phyloP scores from a whole-genome alignment of 2,797 vertebrate genomes.

The Malurus leucopterus region DNA sequence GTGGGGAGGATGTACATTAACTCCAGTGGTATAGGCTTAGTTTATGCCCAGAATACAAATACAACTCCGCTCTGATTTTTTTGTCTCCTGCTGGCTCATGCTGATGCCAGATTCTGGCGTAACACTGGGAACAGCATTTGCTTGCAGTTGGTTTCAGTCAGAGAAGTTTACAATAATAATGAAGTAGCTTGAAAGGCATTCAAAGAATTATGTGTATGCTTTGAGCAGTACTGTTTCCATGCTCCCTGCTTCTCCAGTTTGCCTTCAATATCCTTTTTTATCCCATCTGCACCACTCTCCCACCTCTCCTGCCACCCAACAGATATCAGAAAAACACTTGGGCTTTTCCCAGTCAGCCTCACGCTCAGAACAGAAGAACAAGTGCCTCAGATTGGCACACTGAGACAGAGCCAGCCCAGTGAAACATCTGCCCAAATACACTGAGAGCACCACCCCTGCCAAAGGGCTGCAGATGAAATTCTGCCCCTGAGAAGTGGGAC shows the following conservation, averaged over 20 bases:
- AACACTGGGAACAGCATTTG: neutral
- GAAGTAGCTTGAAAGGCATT: neutral
- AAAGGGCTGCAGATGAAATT: neutral
- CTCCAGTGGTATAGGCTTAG: neutral
- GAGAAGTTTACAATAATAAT: neutral
- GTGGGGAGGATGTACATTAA: neutral
- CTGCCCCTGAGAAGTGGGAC: neutral
- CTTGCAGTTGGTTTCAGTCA: neutral
- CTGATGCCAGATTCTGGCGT: neutral
- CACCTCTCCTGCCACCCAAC: neutral
- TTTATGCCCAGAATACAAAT: constrained; percentile 32
- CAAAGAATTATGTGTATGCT: neutral
- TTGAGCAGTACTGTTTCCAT: neutral
- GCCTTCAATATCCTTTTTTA: neutral
- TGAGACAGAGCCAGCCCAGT: neutral
- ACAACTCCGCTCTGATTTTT: neutral
- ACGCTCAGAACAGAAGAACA: neutral
- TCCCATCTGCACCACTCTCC: neutral
- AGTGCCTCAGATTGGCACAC: neutral
- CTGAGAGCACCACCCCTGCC: neutral
- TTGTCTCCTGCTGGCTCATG: neutral
- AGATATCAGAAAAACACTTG: neutral
- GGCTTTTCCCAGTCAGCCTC: neutral
- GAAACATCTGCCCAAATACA: neutral
- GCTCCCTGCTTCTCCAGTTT: neutral